These are phyloP conservation scores for Bradypodion ventrale DNA, from an alignment of 2,797 vertebrate genomes.

Conservation along the genomic window DNA sequence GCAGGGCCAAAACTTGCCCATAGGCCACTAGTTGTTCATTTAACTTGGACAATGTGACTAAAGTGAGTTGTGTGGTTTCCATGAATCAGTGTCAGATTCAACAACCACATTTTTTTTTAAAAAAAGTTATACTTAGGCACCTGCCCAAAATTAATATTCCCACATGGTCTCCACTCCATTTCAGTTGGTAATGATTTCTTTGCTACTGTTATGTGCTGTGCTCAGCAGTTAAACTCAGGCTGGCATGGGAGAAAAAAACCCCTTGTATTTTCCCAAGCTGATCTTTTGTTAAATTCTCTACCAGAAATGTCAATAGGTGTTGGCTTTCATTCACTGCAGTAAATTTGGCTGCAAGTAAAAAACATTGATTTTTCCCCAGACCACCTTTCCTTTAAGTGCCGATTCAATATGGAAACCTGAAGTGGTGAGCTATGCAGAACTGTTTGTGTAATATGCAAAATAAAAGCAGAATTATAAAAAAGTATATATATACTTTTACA, in stretches of 20 bases:
- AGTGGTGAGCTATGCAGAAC: conserved; percentile 37
- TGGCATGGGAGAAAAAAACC: not conserved
- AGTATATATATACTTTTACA: too few relatives aligned
- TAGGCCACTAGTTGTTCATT: not conserved
- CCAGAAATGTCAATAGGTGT: conserved; percentile 56
- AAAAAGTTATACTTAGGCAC: not conserved
- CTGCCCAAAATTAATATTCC: conserved; percentile 37
- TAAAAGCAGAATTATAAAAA: conserved; percentile 43
- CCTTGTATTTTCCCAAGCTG: conserved; percentile 48
- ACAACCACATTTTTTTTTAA: not conserved
- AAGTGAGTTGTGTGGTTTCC: not conserved
- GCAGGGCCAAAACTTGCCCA: not conserved
- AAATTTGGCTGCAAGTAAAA: conserved; percentile 59
- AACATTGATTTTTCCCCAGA: conserved; percentile 44
- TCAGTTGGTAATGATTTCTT: conserved; percentile 42
- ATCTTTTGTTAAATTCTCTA: conserved; percentile 47
- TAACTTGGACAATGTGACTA: not conserved
- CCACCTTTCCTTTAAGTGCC: conserved; percentile 52
- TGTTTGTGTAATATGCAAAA: conserved; percentile 17
- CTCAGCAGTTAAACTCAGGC: conserved; percentile 50
- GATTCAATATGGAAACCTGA: conserved; percentile 23
- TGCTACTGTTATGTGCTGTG: conserved; percentile 24
- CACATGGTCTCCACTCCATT: conserved; percentile 19
- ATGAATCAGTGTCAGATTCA: not conserved
- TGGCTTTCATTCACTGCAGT: conserved; percentile 47